Evolutionary conservation across 2,888 invertebrate genomes (phyloP).

Genomic region (Sphaerophoria taeniata): DNA sequence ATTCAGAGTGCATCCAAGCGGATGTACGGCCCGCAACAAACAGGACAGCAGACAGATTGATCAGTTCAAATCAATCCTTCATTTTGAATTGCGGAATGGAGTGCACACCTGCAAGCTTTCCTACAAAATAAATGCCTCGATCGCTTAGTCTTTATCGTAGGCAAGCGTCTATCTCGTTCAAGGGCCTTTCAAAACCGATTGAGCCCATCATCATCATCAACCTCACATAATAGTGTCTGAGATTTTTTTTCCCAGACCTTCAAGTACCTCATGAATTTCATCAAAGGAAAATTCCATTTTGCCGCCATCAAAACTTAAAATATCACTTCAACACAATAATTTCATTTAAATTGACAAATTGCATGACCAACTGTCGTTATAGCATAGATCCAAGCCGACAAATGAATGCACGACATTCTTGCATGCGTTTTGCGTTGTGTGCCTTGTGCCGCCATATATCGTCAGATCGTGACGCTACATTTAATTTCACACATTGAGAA

Average conservation of each 20-base stretch:
- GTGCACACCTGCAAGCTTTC: too few relatives aligned
- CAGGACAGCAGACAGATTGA: too few relatives aligned
- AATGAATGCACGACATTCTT: not conserved
- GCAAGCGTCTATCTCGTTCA: too few relatives aligned
- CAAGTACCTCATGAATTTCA: not conserved
- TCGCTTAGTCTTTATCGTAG: too few relatives aligned
- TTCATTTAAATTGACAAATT: constrained; percentile 39
- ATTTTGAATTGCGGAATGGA: too few relatives aligned
- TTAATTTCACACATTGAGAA: not conserved
- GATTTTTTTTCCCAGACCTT: not conserved
- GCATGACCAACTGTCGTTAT: constrained; percentile 10
- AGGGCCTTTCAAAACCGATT: too few relatives aligned
- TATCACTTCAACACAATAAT: not conserved
- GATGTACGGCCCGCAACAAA: too few relatives aligned
- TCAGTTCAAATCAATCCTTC: too few relatives aligned
- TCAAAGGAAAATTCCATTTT: not conserved
- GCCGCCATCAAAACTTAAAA: not conserved
- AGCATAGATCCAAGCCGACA: not conserved
- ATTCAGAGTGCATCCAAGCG: constrained; percentile 24
- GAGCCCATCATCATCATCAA: too few relatives aligned
- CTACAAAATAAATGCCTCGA: too few relatives aligned
- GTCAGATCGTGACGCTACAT: not conserved
- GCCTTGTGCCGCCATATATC: not conserved
- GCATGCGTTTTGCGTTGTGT: not conserved
- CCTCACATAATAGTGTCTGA: too few relatives aligned